Evolutionary conservation across 2,888 invertebrate species (phyloP), one percentile per base, ranked within the genome.

Genomic region (Sinopyrophorus schimmeli): DNA sequence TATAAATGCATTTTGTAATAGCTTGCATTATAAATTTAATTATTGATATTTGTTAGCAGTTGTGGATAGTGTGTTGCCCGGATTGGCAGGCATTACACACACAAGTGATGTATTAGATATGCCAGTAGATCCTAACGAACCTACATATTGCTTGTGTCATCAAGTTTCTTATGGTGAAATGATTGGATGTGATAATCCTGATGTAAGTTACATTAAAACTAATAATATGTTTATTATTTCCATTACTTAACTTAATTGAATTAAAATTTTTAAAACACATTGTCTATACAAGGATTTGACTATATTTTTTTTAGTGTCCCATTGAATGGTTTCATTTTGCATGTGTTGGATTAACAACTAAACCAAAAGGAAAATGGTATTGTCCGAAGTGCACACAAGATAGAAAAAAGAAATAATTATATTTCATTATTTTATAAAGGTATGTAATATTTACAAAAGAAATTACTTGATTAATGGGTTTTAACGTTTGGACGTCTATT

Each of bases 251-350:
- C 21, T 3, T 2, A 23, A n/a, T 40, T 5, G 26, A 47, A 17
- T 15, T 11, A 30, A 17, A 30, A 26, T 47, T 39, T 44, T 21
- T 35, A 35, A 31, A 21, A 9, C 21, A 21, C 7, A 4, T 3
- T 12, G 7, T 7, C 7, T 20, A 20, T 7, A 6, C 7, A n/a
- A n/a, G n/a, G 21, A 20, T 7, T 7, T 20, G 21, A 6, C 31
- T 16, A 20, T 21, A 30, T 30, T 28, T 43, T 20, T 76, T 76
- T 44, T 62, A 82, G 78, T 88, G 87, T 71, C 87, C 89, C 3
- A 92, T 94, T 53, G 94, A 95, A 73, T 95, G 95, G 95, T 95
- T 94, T 76, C 95, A 95, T 74, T 95, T 95, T 73, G 90, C 91
- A 5, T 95, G 95, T 74, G 93, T 95, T 32, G 89, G 88, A 39